Evolutionary conservation across 1,140 invertebrate species (phyloP), one percentile per base, ranked within the genome.

Genomic region (Ostrea denselamellosa): DNA sequence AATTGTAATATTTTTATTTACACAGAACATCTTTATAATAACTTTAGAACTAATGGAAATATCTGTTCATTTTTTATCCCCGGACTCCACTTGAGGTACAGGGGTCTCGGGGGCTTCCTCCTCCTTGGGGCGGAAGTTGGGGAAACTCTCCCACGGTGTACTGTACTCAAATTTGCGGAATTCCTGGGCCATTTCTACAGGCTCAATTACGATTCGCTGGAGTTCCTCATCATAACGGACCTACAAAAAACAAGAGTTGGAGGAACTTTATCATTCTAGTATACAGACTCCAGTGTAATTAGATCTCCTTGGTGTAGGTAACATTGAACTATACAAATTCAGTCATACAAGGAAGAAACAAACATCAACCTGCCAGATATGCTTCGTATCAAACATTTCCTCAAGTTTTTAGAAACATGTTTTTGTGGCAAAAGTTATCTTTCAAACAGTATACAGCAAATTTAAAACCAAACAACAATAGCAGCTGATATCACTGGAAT

Each of bases 131-230:
- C 92, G 88, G 89, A 92, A 94, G 10, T 91, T 89, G 14, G 98
- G 98, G 93, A 99, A 99, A 92, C 98, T 97, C 95, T 99, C 99
- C 99, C 99, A 99, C 0, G 99, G 98, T 83, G 98, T 97, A 85
- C 97, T 97, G 86, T 99, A 96, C 93, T 99, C 99, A 95, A 99
- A 99, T 94, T 98, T 98, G 53, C 99, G 96, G 94, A 99, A 99
- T 95, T 99, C 99, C 95, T 99, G 99, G 1, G 98, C 96, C 94
- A 99, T 95, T 94, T 99, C 99, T 9, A 99, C 92, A 4, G 99
- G 99, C 94, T 99, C 99, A 85, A 97, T 96, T 5, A 99, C 98
- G 0, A 99, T 97, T 89, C 99, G 96, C 93, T 98, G 98, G 89
- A 97, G 97, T 94, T 99, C 98, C 93, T 99, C 98, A 95, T 99